Evolutionary conservation across 2,888 invertebrate species (phyloP), one percentile per base, ranked within the genome.

Genomic region (Apotomis capreana): DNA sequence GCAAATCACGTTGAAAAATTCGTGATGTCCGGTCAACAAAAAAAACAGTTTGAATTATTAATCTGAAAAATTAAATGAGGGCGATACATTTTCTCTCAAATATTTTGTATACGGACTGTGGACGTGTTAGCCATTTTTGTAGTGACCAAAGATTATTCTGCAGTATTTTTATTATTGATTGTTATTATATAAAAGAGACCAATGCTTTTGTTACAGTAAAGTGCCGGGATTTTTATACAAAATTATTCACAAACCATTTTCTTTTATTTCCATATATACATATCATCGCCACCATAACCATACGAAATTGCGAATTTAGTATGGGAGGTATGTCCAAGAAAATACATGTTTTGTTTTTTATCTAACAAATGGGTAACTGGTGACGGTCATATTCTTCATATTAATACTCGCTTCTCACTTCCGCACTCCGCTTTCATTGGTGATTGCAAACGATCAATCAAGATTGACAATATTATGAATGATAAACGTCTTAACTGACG

Each of bases 311-410:
- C 80, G 68, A 72, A 54, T 68, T 77, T 84, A 88, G 88, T 86
- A 75, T 78, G 85, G 88, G 85, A 88, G 88, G 88, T 88, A 88
- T 84, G 89, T 89, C 79, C 70, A 79, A 77, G 79, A 78, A 80
- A 76, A 73, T 76, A 70, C 76, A 77, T 73, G 76, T 76, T 60
- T 60, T 68, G n/a, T n/a, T 60, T 54, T 63, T 58, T 58, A 55
- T 63, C 37, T 36, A 58, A 70, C 57, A 36, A 60, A 58, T 49
- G 44, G 62, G 62, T 15, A 46, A 12, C 46, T 63, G 72, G 72
- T 72, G 52, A 46, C 46, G 58, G 58, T 58, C 26, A 52, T 68
- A 37, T 63, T 68, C 49, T 68, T 68, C 68, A 68, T 15, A 36
- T 44, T 72, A 72, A 71, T 51, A 36, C 51, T 55, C 4, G 65